Evolutionary conservation across 2,113 vertebrate genomes (phyloP), one percentile per base, ranked within the genome.

Genomic region (Seriola quinqueradiata): DNA sequence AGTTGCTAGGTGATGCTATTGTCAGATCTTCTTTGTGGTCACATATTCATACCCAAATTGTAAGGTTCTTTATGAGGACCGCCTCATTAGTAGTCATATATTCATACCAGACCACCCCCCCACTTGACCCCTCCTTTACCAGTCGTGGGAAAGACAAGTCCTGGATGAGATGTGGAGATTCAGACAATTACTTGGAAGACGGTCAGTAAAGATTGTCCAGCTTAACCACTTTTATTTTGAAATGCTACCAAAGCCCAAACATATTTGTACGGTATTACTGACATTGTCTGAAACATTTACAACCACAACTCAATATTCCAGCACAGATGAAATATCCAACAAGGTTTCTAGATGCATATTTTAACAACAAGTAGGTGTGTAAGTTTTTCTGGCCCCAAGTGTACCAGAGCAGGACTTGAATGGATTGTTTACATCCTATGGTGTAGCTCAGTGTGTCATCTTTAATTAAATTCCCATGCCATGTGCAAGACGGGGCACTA

Each of bases 21-120:
- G 94, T 96, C 88, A 76, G 77, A 67, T 77, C 80, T 58, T 90
- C 90, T 87, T 94, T 92, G 89, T 81, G 75, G 92, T 87, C 87
- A 83, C 93, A 96, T 94, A 95, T 95, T 95, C 94, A 95, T 95
- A 95, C 89, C 87, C 89, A 92, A 92, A 93, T 89, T 87, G 86
- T 85, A 84, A 90, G 72, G 78, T 90, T 93, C 90, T 93, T 90
- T 91, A 92, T 93, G 82, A 92, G 87, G 79, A 83, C 59, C 17
- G 68, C 88, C 94, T 95, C 93, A 95, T 96, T 95, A 95, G 94
- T 92, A 94, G 93, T 94, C 92, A 93, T 94, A 92, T 95, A 96
- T 96, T 95, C 95, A 95, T 95, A 92, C 90, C 81, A 89, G 84
- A 83, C 89, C 90, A 76, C 77, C 87, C 79, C 84, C 91, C 87